phyloP scores from a whole-genome alignment of 2,113 vertebrate species.

The Protobothrops mucrosquamatus region DNA sequence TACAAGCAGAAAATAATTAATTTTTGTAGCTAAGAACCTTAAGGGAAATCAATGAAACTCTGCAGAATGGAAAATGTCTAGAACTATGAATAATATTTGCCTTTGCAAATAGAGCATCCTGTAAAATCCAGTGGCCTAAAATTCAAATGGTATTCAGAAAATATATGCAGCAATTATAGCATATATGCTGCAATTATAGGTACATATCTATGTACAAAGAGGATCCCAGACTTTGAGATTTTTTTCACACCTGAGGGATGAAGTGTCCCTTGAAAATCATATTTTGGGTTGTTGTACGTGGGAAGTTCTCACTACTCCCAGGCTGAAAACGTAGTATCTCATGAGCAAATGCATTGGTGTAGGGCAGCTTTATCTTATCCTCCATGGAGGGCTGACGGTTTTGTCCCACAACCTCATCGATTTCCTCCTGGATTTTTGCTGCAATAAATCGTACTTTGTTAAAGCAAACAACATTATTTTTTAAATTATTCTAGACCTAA shows the following conservation, averaged over 20 bases:
- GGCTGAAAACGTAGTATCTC: constrained; percentile 48
- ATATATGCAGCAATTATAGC: neutral
- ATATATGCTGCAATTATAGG: neutral
- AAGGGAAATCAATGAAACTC: neutral
- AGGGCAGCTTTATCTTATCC: constrained; percentile 50
- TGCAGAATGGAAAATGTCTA: neutral
- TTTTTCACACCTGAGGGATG: constrained; percentile 49
- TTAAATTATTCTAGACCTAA: neutral
- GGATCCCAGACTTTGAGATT: neutral
- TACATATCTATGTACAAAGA: neutral
- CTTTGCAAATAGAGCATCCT: neutral
- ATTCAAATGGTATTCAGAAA: neutral
- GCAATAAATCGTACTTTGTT: neutral
- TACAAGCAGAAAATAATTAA: neutral
- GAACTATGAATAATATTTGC: neutral
- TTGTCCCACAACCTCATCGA: neutral
- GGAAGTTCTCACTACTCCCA: constrained; percentile 31
- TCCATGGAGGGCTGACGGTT: neutral
- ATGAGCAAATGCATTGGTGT: constrained; percentile 46
- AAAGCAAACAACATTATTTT: neutral
- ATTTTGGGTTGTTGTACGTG: neutral
- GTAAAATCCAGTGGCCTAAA: neutral
- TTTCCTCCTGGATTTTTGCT: neutral
- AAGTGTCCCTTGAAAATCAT: constrained; percentile 36
- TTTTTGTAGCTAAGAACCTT: neutral